Evolutionary conservation across 2,888 invertebrate species (phyloP).

Genomic region (Oeneis ivallda): DNA sequence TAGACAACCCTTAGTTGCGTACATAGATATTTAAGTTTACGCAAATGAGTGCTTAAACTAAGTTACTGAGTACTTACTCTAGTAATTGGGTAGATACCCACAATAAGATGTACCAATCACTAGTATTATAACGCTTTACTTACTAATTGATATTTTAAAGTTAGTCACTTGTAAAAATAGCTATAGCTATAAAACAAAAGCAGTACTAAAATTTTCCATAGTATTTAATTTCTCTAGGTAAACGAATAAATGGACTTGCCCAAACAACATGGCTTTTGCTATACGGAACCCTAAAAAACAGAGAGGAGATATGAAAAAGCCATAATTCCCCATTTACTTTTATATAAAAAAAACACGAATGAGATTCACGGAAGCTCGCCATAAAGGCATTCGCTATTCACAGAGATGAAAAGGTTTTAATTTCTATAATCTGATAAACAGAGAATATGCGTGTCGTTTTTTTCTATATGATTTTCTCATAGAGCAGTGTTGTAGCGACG

Average conservation of each 20-base stretch:
- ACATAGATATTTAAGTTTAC: too few relatives aligned
- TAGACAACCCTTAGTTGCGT: too few relatives aligned
- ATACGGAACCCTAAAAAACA: conserved; percentile 11
- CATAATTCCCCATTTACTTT: conserved; percentile 17
- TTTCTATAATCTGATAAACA: conserved; percentile 49
- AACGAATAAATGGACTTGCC: not conserved
- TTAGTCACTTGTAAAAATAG: too few relatives aligned
- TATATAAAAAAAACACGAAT: conserved; percentile 17
- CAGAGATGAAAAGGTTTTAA: conserved; percentile 47
- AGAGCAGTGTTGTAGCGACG: conserved; percentile 19
- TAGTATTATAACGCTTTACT: too few relatives aligned
- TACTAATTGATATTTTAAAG: too few relatives aligned
- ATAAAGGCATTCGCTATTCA: conserved; percentile 44
- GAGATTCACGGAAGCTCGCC: conserved; percentile 28
- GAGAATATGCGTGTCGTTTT: conserved; percentile 39
- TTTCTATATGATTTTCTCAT: conserved; percentile 29
- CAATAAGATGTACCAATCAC: too few relatives aligned
- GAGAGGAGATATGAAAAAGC: conserved; percentile 17
- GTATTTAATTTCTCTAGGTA: not conserved
- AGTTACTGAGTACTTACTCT: too few relatives aligned
- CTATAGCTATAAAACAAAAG: not conserved
- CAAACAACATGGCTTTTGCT: not conserved
- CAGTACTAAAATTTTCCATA: not conserved
- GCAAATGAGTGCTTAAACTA: too few relatives aligned
- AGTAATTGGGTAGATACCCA: too few relatives aligned